phyloP scores from a whole-genome alignment of 2,797 vertebrate genomes.

The Rachycentron canadum region DNA sequence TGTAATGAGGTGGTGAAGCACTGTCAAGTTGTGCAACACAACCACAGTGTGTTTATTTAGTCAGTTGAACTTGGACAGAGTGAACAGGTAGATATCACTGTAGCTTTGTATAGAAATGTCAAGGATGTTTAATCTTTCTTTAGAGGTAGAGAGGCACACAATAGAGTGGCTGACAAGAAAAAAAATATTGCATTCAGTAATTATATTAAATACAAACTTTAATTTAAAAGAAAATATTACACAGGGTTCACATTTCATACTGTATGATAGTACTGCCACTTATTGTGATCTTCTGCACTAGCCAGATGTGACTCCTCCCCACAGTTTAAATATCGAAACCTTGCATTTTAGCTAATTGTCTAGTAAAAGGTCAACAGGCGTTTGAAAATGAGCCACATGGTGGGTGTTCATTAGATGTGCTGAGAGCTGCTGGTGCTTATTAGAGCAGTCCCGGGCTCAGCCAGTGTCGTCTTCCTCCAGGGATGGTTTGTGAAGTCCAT shows the following conservation, averaged over 20 bases:
- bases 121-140: neutral
- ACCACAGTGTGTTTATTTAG: neutral
- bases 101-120: neutral
- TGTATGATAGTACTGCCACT: slow-evolving; percentile 11
- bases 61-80: neutral
- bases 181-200: neutral
- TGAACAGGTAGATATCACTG: neutral
- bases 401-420: slow-evolving; percentile 73
- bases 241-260: slow-evolving; percentile 29
- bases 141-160: neutral
- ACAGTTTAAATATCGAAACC: slow-evolving; percentile 73
- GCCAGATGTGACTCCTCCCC: slow-evolving; percentile 59
- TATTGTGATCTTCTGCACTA: slow-evolving; percentile 37
- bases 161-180: neutral
- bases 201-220: neutral
- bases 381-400: slow-evolving; percentile 76
- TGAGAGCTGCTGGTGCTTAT: slow-evolving; percentile 60
- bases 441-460: slow-evolving; percentile 49
- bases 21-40: neutral
- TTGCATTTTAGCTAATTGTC: slow-evolving; percentile 77
- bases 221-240: slow-evolving; percentile 6
- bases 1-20: slow-evolving; percentile 1
- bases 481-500: slow-evolving; percentile 67
- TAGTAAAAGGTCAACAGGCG: slow-evolving; percentile 79
- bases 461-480: slow-evolving; percentile 55